Evolutionary conservation across 2,888 invertebrate genomes (phyloP).

Genomic region (Dasysyrphus albostriatus): DNA sequence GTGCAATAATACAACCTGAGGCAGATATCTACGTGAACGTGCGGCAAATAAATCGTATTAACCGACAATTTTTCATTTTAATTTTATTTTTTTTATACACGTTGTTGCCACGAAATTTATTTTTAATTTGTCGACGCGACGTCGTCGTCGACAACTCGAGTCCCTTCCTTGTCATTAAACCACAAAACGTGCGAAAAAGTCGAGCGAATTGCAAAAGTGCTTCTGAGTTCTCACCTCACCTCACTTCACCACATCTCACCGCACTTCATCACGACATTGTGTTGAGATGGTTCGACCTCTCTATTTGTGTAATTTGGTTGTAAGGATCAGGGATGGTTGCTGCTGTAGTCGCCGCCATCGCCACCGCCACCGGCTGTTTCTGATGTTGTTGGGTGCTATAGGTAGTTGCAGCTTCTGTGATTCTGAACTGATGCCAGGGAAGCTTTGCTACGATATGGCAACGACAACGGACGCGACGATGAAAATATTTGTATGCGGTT

Average conservation of each 20-base stretch:
- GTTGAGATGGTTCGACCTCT: slow-evolving; percentile 25
- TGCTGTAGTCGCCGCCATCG: background rate
- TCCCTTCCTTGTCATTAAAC: slow-evolving; percentile 69
- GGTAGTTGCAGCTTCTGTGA: slow-evolving; percentile 10
- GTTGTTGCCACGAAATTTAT: slow-evolving; percentile 54
- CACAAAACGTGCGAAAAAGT: slow-evolving; percentile 48
- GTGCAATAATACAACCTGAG: background rate
- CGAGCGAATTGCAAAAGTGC: slow-evolving; percentile 25
- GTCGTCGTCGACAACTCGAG: background rate
- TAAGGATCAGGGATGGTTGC: slow-evolving; percentile 40
- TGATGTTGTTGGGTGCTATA: slow-evolving; percentile 6
- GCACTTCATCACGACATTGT: background rate
- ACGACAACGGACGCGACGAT: background rate
- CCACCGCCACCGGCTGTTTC: slow-evolving; percentile 4
- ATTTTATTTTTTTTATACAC: slow-evolving; percentile 23
- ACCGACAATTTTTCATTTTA: slow-evolving; percentile 34
- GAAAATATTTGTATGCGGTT: slow-evolving; percentile 60
- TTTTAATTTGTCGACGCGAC: slow-evolving; percentile 66
- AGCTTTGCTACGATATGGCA: slow-evolving; percentile 3
- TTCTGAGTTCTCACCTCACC: background rate
- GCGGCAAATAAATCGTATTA: slow-evolving; percentile 40
- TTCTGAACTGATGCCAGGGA: slow-evolving; percentile 33
- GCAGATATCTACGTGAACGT: slow-evolving; percentile 11
- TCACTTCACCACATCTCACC: background rate
- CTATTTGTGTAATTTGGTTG: slow-evolving; percentile 58